phyloP scores from a whole-genome alignment of 1,140 invertebrate genomes.

The Psilanteris sp. region DNA sequence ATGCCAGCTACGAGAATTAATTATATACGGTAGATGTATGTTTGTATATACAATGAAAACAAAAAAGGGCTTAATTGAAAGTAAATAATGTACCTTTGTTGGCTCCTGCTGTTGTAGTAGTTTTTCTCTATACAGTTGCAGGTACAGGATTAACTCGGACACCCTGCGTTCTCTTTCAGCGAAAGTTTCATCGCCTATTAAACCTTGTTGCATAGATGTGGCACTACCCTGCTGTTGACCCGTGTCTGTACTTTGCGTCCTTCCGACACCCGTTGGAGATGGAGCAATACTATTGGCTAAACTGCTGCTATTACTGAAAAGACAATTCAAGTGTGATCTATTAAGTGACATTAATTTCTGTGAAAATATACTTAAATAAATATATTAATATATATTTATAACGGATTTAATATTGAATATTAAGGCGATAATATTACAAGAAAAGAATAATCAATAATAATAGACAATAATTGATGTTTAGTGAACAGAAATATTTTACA shows the following conservation, averaged over 20 bases:
- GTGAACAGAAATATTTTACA: too few relatives aligned
- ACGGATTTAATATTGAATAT: too few relatives aligned
- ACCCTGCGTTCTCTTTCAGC: slow-evolving; percentile 88
- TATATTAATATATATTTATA: too few relatives aligned
- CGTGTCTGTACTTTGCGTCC: slow-evolving; percentile 71
- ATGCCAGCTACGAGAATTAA: too few relatives aligned
- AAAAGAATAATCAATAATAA: too few relatives aligned
- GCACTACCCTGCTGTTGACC: slow-evolving; percentile 80
- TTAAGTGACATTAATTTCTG: too few relatives aligned
- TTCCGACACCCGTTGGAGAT: slow-evolving; percentile 71
- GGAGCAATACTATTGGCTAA: slow-evolving; percentile 75
- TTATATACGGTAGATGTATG: not conserved
- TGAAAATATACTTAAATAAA: too few relatives aligned
- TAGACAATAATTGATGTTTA: too few relatives aligned
- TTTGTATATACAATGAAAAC: too few relatives aligned
- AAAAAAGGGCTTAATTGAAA: too few relatives aligned
- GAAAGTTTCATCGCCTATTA: slow-evolving; percentile 85
- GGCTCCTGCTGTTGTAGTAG: slow-evolving; percentile 83
- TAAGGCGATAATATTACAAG: too few relatives aligned
- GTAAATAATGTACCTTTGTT: slow-evolving; percentile 72
- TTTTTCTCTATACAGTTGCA: slow-evolving; percentile 89
- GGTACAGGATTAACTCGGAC: slow-evolving; percentile 90
- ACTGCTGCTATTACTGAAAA: slow-evolving; percentile 75
- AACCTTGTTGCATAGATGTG: slow-evolving; percentile 84
- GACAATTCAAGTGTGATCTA: not conserved